phyloP scores from a whole-genome alignment of 2,888 invertebrate species.

The Drosophila borealis region DNA sequence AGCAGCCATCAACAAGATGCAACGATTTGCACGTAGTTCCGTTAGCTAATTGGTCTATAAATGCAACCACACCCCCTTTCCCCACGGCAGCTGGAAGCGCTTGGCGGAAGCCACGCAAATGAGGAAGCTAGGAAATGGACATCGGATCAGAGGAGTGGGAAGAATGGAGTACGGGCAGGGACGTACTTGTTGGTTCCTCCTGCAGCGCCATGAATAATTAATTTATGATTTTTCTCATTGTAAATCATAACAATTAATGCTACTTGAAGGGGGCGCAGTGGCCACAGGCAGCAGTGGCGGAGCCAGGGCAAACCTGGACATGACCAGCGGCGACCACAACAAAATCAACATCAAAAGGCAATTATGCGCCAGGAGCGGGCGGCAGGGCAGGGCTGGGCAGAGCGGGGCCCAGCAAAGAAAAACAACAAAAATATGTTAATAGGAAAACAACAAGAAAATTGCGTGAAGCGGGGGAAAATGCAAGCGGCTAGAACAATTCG shows the following conservation, averaged over 20 bases:
- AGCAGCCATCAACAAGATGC: slow-evolving; percentile 59
- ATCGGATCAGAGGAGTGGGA: background rate
- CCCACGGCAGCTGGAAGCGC: slow-evolving; percentile 19
- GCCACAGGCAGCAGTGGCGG: background rate
- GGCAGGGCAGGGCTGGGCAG: slow-evolving; percentile 15
- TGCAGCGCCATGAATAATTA: slow-evolving; percentile 65
- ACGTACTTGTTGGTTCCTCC: slow-evolving; percentile 15
- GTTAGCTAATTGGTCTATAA: slow-evolving; percentile 74
- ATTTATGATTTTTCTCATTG: slow-evolving; percentile 76
- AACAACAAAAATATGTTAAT: slow-evolving; percentile 49
- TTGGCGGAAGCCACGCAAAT: slow-evolving; percentile 39
- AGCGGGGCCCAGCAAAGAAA: background rate
- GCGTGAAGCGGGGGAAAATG: slow-evolving; percentile 11
- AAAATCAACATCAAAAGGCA: slow-evolving; percentile 67
- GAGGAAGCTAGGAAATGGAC: slow-evolving; percentile 29
- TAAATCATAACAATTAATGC: slow-evolving; percentile 81
- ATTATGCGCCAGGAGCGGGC: slow-evolving; percentile 56
- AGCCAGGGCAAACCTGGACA: slow-evolving; percentile 32
- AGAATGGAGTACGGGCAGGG: too few species aligned
- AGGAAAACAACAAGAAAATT: slow-evolving; percentile 54
- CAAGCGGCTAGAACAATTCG: slow-evolving; percentile 54
- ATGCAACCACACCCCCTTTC: slow-evolving; percentile 10
- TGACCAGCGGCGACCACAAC: slow-evolving; percentile 35
- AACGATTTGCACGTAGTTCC: slow-evolving; percentile 80
- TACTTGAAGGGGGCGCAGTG: slow-evolving; percentile 56